Percentiles rank a stretch among this genome's conserved stretches.
These are phyloP conservation scores for Platypus cylindrus DNA, from an alignment of 2,888 invertebrate genomes.

Conservation along the genomic window DNA sequence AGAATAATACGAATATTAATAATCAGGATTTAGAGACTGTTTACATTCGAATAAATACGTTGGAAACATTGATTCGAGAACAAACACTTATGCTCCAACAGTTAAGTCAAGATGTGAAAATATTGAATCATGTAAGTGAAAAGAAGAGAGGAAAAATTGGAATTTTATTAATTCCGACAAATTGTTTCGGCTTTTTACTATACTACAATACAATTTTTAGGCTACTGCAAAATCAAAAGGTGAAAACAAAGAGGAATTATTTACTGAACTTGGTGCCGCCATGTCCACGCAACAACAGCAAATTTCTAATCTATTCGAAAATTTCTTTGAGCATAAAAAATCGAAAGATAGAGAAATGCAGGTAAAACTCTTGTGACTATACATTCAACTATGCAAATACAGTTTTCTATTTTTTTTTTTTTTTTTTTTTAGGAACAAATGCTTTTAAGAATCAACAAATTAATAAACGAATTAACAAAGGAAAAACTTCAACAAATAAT, in stretches of 20 bases:
- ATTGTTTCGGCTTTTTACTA: constrained; percentile 1
- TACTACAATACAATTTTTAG: too few species aligned
- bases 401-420: not conserved
- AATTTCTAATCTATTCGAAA: constrained; percentile 31
- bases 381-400: not conserved
- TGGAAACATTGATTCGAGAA: constrained; percentile 29
- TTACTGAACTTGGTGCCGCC: constrained; percentile 30
- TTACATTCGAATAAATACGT: constrained; percentile 25
- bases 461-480: not conserved
- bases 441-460: not conserved
- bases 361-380: constrained; percentile 2
- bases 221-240: constrained; percentile 14
- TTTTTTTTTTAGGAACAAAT: not conserved
- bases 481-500: constrained; percentile 44
- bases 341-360: constrained; percentile 39
- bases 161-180: not conserved
- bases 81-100: constrained; percentile 29
- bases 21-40: constrained; percentile 26
- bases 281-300: constrained; percentile 32
- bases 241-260: constrained; percentile 21
- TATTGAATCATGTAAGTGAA: constrained; percentile 13
- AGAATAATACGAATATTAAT: constrained; percentile 15
- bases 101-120: constrained; percentile 27
- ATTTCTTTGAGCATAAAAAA: constrained; percentile 32
- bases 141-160: constrained; percentile 1